Evolutionary conservation across 2,888 invertebrate species (phyloP), one percentile per base, ranked within the genome.

Genomic region (Pammene fasciana): DNA sequence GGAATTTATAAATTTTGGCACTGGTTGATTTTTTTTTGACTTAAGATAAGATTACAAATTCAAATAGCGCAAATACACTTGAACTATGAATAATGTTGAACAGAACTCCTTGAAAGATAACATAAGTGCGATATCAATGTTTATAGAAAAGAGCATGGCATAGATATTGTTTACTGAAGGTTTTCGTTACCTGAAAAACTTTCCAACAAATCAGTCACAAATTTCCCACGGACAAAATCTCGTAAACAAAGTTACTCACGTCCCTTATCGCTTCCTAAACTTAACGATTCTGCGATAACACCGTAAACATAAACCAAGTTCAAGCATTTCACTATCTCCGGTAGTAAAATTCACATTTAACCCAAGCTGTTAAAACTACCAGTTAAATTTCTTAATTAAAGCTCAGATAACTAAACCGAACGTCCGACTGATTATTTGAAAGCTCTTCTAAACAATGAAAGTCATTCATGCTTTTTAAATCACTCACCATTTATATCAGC

Each of bases 401-500:
- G 83, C 79, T 82, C 81, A 79, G 79, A 74, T 46, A 60, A 55
- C 45, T 41, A 52, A 62, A 55, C 14, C 38, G 48, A 61, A 46
- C 59, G 18, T 13, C 38, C 11, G 48, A 41, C 55, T 45, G 36
- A 45, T 59, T 57, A 45, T 45, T 67, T 48, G 85, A 84, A 85
- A 75, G 78, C 74, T 73, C 75, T 79, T 79, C 81, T 79, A 83
- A 89, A 90, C 89, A 91, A 91, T 89, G 84, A 81, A 9, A 82
- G 79, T 82, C 86, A 87, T 90, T 90, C 82, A 89, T 78, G 80
- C 79, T 81, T 84, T 82, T 82, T 84, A 89, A 88, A 85, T 83
- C 83, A 89, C 92, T 91, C 83, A 92, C 92, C 90, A 84, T 87
- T 81, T 83, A 83, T 84, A 75, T 79, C 90, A 84, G 89, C 89